Percentiles rank a stretch among this genome's conserved stretches.
Conservation (phyloP, 2,797 vertebrate genomes). For the Liparis tanakae region DNA sequence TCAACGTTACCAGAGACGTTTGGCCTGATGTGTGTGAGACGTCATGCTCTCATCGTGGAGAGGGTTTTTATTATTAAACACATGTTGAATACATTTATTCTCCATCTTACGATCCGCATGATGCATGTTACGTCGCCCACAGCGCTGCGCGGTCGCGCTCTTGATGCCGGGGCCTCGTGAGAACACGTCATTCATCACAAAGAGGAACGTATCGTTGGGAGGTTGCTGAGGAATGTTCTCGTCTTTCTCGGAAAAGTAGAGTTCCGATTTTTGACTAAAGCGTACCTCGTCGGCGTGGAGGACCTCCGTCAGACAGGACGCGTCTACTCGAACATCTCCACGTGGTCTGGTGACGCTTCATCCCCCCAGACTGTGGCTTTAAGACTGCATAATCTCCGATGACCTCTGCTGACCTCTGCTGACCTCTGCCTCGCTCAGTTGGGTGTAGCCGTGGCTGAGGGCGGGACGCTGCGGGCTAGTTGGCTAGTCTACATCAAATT, state of each 20-base stretch:
- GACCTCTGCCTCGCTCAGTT: slow-evolving; percentile 43
- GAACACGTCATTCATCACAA: no score
- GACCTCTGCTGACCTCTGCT: slow-evolving; percentile 25
- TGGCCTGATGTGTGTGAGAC: neutral
- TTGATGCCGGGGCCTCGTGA: no score
- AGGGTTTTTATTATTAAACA: neutral
- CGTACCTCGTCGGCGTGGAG: neutral
- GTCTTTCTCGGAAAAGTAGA: no score
- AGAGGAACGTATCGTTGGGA: no score
- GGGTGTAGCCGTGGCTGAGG: slow-evolving; percentile 40
- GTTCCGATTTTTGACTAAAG: neutral
- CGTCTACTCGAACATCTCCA: neutral
- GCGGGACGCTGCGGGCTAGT: slow-evolving; percentile 56
- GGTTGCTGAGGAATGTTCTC: no score
- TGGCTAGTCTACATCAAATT: slow-evolving; percentile 70
- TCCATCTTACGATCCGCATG: no score
- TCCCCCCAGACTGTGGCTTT: slow-evolving; percentile 53
- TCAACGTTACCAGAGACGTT: neutral
- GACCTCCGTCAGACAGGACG: neutral
- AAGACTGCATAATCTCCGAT: slow-evolving; percentile 3
- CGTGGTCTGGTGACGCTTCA: neutral
- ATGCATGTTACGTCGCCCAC: no score
- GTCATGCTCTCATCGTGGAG: neutral
- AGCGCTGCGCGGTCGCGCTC: no score
- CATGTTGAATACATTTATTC: no score